These are phyloP conservation scores for Eriocheir sinensis DNA, from an alignment of 1,140 invertebrate genomes.

Conservation along the genomic window DNA sequence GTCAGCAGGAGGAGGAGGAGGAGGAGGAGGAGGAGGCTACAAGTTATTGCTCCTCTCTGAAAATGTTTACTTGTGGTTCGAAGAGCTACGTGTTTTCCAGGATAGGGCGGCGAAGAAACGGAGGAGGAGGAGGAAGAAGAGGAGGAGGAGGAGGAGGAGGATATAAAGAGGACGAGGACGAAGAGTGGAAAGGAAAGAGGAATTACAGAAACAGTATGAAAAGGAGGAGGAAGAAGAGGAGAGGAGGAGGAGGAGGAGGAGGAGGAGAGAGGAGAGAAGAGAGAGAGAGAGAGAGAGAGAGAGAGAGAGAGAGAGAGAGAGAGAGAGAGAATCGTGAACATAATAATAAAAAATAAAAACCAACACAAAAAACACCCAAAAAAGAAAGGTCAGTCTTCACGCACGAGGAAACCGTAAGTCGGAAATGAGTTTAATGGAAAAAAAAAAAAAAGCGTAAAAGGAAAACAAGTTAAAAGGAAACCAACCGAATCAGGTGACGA, in stretches of 20 bases:
- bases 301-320: too few species aligned
- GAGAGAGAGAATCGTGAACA: too few species aligned
- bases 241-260: neutral
- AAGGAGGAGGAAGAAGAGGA: neutral
- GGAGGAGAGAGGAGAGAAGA: neutral
- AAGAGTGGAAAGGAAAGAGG: neutral
- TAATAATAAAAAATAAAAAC: too few species aligned
- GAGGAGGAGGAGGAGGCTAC: conserved; percentile 42
- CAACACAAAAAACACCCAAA: conserved; percentile 32
- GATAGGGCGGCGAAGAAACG: conserved; percentile 12
- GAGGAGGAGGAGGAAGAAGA: neutral
- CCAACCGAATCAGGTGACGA: conserved; percentile 33
- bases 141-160: conserved; percentile 18
- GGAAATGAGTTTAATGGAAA: neutral
- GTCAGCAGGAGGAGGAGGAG: neutral
- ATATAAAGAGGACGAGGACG: neutral
- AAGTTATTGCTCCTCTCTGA: conserved; percentile 61
- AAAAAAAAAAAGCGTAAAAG: conserved; percentile 24
- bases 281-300: neutral
- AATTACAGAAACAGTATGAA: neutral
- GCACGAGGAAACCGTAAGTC: neutral
- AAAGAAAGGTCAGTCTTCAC: neutral
- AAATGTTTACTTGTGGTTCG: conserved; percentile 54
- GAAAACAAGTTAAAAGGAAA: conserved; percentile 17
- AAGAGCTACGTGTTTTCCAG: conserved; percentile 58